Evolutionary conservation across 2,113 vertebrate genomes (phyloP), one percentile per base, ranked within the genome.

Genomic region (Desmodus rotundus): DNA sequence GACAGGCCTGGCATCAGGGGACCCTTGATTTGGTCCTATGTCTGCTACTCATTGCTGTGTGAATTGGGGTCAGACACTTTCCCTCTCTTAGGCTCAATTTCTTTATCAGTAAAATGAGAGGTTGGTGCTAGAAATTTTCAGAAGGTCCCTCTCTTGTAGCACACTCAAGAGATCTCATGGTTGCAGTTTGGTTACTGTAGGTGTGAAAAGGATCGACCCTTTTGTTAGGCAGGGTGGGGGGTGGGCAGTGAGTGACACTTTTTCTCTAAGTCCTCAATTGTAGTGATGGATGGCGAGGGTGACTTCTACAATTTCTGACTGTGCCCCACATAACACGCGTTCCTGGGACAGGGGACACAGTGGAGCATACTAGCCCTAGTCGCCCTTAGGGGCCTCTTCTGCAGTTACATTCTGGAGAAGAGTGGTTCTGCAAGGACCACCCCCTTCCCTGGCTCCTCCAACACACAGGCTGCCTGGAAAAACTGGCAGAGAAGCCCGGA

Each of bases 391-490:
- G 38, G 24, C n/a, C 26, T 11, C 16, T 4, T 20, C 3, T 54
- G 22, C n/a, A 31, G 41, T 22, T 24, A 33, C 13, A 28, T 43
- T 86, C 94, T 67, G 72, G 54, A 80, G 83, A 56, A 77, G 61
- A 5, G 77, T 22, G 28, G 43, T 54, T 58, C 54, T 36, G 31
- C 14, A 45, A 68, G 19, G 52, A 63, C 4, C 7, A 16, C 16
- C 1, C 26, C 13, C 36, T 41, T 10, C 28, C 13, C 19, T 20
- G 14, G 38, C 4, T 24, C 2, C 36, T 41, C 19, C 16, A 24
- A n/a, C 15, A 41, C 0, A 2, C 0, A 36, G 24, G 47, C 13
- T 24, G 56, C 10, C 0, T 0, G 8, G 81, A 26, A 61, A 91
- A 84, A 45, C 45, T 50, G 41, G 81, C 41, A 82, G 80, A 36